Evolutionary conservation across 2,888 invertebrate genomes (phyloP).

Genomic region (Torymus tubicola): DNA sequence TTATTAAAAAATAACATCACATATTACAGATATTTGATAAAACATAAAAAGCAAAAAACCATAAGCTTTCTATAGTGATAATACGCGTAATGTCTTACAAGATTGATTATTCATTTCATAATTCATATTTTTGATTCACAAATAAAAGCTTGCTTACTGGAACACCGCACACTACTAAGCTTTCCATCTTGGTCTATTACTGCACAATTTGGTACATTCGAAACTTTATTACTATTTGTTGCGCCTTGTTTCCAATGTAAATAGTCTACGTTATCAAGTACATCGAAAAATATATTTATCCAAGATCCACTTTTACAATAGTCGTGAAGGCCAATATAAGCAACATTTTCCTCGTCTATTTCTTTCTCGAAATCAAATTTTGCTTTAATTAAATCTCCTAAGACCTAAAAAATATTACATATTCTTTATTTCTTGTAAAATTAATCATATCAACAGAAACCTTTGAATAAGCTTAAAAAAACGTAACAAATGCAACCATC

Average conservation of each 20-base stretch:
- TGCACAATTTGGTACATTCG: conserved; percentile 22
- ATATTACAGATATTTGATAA: too few relatives aligned
- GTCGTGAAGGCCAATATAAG: conserved; percentile 48
- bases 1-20: too few relatives aligned
- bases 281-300: conserved; percentile 47
- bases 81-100: too few relatives aligned
- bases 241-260: conserved; percentile 27
- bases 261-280: conserved; percentile 22
- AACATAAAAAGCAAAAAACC: too few relatives aligned
- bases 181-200: conserved; percentile 14
- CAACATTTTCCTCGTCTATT: neutral
- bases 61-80: too few relatives aligned
- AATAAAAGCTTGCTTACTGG: conserved; percentile 29
- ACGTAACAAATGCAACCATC: too few relatives aligned
- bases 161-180: conserved; percentile 8
- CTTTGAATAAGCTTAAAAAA: too few relatives aligned
- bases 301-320: conserved; percentile 30
- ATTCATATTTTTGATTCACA: conserved; percentile 26
- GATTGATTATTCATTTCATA: too few relatives aligned
- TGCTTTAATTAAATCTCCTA: conserved; percentile 33
- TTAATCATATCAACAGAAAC: too few relatives aligned
- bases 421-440: too few relatives aligned
- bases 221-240: neutral
- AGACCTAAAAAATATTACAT: conserved; percentile 29
- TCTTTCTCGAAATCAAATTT: neutral